Evolutionary conservation across 2,113 vertebrate species (phyloP), one percentile per base, ranked within the genome.

Genomic region (Mesocricetus auratus): DNA sequence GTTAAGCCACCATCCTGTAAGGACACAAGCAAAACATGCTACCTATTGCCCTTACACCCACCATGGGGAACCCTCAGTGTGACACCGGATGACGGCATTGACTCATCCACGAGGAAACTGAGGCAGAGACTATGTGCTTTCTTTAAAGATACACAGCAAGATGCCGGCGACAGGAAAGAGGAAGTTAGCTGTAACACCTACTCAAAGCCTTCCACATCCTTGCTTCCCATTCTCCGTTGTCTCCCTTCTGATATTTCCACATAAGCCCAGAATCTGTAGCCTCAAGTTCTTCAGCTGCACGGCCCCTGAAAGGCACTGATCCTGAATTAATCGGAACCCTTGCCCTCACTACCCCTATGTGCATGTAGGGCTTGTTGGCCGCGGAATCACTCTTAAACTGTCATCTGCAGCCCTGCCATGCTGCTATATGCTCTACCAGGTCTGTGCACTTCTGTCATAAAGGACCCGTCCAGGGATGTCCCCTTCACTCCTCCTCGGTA

Each of bases 321-420:
- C 29, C 45, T 86, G 66, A 89, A 39, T 93, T 92, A 89, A 74
- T 93, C 77, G 62, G 66, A 15, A 60, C 79, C n/a, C 60, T 39
- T 96, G 85, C 85, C 86, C 68, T 90, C 3, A 26, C 24, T 68
- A 69, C 81, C 29, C 22, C 56, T 71, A 1, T 42, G 36, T 88
- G 90, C 69, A 36, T 15, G 9, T 9, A 45, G n/a, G 60, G 69
- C 56, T 22, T 62, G 16, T 50, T 58, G n/a, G 66, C 5, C 94
- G 86, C 86, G 39, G 86, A 68, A 15, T 62, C 42, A 26, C 45
- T 45, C 5, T 3, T 33, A 33, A 94, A 62, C 42, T 45, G 22
- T 21, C 11, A 17, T 56, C 36, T 21, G 45, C 11, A 58, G 12
- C 19, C 39, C 50, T 75, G 79, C 39, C 31, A 42, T 31, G 62